Conservation (phyloP, 2,797 vertebrate genomes). For the Chromobotia macracanthus region DNA sequence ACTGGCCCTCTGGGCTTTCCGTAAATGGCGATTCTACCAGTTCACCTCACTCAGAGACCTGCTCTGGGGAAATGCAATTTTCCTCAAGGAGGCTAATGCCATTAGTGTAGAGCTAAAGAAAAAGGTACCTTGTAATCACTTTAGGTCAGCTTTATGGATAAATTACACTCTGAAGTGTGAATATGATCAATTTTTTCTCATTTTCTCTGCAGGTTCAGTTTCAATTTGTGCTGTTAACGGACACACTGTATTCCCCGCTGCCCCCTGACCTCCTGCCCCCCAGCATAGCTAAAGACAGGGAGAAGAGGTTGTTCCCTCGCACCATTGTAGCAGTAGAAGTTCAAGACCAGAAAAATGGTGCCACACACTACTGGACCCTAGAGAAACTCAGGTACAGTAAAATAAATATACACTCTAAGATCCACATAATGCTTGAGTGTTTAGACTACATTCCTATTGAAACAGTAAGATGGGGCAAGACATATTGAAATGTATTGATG, state of each 20-base stretch:
- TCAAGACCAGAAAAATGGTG: slow-evolving; percentile 97
- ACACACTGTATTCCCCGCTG: slow-evolving; percentile 94
- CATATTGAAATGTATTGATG: background rate
- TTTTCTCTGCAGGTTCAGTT: slow-evolving; percentile 88
- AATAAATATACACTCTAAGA: background rate
- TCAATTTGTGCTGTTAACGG: slow-evolving; percentile 95
- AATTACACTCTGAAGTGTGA: background rate
- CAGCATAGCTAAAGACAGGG: slow-evolving; percentile 86
- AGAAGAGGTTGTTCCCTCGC: slow-evolving; percentile 89
- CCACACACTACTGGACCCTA: slow-evolving; percentile 97
- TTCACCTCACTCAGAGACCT: slow-evolving; percentile 95
- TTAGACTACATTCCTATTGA: background rate
- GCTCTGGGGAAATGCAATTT: slow-evolving; percentile 97
- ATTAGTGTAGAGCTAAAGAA: slow-evolving; percentile 98
- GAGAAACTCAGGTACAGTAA: slow-evolving; percentile 89
- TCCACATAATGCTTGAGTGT: background rate
- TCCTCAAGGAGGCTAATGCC: slow-evolving; percentile 97
- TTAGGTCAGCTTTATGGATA: background rate
- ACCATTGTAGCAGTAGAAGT: slow-evolving; percentile 96
- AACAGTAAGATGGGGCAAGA: background rate
- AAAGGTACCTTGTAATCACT: slow-evolving; percentile 77
- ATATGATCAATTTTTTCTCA: background rate
- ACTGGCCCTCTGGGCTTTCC: slow-evolving; percentile 93
- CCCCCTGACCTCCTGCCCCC: slow-evolving; percentile 91
- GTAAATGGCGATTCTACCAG: slow-evolving; percentile 98